Base-by-base conservation (phyloP, 1,140 invertebrate genomes). In the Sitobion miscanthi region DNA sequence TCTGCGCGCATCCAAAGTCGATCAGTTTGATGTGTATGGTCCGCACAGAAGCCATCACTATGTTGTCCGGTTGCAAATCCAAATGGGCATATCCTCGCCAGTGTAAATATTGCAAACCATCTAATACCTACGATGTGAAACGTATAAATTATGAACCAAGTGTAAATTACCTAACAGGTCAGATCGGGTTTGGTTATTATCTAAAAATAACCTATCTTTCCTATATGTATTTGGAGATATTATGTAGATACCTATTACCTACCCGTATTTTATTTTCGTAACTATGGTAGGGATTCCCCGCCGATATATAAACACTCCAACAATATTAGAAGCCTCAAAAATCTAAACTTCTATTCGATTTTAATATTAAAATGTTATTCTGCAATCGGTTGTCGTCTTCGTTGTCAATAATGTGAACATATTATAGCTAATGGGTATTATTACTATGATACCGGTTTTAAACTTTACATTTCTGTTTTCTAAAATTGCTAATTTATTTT, bases 51-150 rank as follows among this genome's bases (percentile, higher is more conserved):
- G 97, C 97, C 97, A 99, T 98, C 0, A 99, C 98, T n/a, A 99
- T 96, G 95, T 99, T 99, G 94, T 99, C 98, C 0, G 99, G 99
- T 95, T 99, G 98, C 35, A 99, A 95, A 95, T 99, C 98, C 47
- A 99, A 95, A 95, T 99, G 98, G 94, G 97, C 98, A 94, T 98
- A 97, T 2, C 98, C 98, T 95, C 98, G 96, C 97, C 98, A 98
- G 95, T 99, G 98, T 17, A 99, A 95, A 95, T 99, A 99, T 95
- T 99, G 98, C 20, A 99, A 95, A 1, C 96, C 98, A 95, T 99
- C 98, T 62, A 99, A 95, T 6, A 98, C 96, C 96, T 98, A 94
- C 88, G 91, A 93, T 93, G n/a, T 92, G 7, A 82, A 86, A 57
- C 47, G 90, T 88, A 93, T 87, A 86, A 25, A 35, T 52, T 25